These are phyloP conservation scores for Oryzias celebensis DNA, from an alignment of 2,113 vertebrate genomes.

Conservation along the genomic window DNA sequence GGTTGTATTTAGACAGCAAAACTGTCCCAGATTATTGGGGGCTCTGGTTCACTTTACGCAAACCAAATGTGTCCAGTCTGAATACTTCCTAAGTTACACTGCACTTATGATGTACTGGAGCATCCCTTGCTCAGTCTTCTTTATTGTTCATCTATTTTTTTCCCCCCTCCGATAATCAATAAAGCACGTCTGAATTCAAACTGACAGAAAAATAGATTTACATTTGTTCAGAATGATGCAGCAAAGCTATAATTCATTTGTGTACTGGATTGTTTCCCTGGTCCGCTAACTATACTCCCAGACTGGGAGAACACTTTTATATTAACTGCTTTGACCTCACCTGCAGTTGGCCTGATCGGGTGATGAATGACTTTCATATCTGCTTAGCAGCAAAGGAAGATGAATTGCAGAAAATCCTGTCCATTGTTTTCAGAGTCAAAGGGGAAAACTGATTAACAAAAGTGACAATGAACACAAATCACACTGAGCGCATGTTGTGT, in stretches of 20 bases:
- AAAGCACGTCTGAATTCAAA: conserved; percentile 10
- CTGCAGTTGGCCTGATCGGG: conserved; percentile 9
- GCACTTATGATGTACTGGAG: no score
- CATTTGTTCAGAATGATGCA: conserved; percentile 17
- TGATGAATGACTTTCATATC: conserved; percentile 40
- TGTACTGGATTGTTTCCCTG: background rate
- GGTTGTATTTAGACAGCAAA: no score
- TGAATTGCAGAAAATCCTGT: conserved; percentile 26
- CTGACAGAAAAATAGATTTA: conserved; percentile 24
- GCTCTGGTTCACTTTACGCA: no score
- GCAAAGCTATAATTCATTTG: conserved; percentile 8
- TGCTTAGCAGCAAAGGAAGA: conserved; percentile 21
- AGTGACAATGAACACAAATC: conserved; percentile 49
- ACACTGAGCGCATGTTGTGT: background rate
- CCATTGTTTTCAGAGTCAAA: conserved; percentile 13
- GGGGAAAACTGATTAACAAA: conserved; percentile 47
- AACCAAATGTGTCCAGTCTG: no score
- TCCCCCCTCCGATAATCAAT: conserved; percentile 26
- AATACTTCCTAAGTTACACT: no score
- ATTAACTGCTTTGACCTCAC: conserved; percentile 15
- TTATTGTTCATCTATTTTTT: conserved; percentile 25
- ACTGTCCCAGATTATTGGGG: no score
- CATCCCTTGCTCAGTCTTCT: no score
- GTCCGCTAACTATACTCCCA: background rate
- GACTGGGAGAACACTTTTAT: background rate